Base-by-base conservation (phyloP, 1,140 invertebrate genomes). In the Geopemphigus sp. region DNA sequence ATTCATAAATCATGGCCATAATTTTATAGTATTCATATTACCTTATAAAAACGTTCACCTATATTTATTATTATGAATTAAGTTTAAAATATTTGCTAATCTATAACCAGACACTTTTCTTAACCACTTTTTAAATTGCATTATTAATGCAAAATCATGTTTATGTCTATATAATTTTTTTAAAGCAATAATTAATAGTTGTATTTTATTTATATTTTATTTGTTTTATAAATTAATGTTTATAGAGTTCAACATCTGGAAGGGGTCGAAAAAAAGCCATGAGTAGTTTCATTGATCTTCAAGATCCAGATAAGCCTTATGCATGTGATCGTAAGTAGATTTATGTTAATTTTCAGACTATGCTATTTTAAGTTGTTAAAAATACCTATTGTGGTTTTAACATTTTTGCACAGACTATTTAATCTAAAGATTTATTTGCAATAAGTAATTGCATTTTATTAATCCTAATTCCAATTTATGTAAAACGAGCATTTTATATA, bases 261-360 rank as follows among this genome's bases (percentile, higher is more conserved):
- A 87, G 91, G 81, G 92, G 92, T 80, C 87, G 92, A 81, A 92
- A 91, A 85, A 92, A 93, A 85, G 88, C 89, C 15, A 87, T 86
- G 1, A 87, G 88, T 81, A 87, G 88, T 85, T 66, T 64, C 50
- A 91, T 90, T 83, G 88, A 90, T 81, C 88, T 90, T 17, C 88
- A 88, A 70, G 93, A 95, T 85, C 88, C 91, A 39, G 95, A 97
- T 85, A 97, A 97, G 85, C 94, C 94, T 61, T 96, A 92, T 87
- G 91, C 91, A 86, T 97, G 95, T 90, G 94, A 96, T 91, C 90
- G 94, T 96, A 92, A 93, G 92, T 85, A 84, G 15, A 26, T 50
- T 72, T 72, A 22, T 19, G 50, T 26, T 72, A 53, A 15, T 53
- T 53, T 53, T 70, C n/a, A 22, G 39, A 47, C 50, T 15, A 47